A percentile compares a stretch with the other conserved stretches of the same genome.
Evolutionary conservation across 2,113 vertebrate species (phyloP).

Genomic region (Oryzias celebensis): DNA sequence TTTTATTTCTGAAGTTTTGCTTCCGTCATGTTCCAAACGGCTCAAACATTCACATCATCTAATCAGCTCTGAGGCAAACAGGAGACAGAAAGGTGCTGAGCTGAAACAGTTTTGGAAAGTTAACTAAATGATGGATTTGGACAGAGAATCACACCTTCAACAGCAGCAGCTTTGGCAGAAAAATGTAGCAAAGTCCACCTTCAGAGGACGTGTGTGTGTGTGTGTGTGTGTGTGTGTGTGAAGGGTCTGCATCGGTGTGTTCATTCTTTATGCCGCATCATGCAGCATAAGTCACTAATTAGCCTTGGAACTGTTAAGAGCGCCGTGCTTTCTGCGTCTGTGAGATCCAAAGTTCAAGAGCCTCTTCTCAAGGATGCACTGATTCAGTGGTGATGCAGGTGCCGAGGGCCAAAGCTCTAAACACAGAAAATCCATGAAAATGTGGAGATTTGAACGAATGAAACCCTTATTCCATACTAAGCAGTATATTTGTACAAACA

Average conservation of each 20-base stretch:
- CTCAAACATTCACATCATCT: conserved; percentile 28
- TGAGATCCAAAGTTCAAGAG: conserved; percentile 17
- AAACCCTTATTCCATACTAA: no score
- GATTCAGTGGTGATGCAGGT: conserved; percentile 53
- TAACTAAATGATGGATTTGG: conserved; percentile 15
- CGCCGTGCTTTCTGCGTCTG: conserved; percentile 53
- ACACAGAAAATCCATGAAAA: not conserved
- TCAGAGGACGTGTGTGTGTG: not conserved
- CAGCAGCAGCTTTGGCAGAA: conserved; percentile 7
- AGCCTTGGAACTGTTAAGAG: conserved; percentile 53
- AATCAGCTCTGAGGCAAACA: conserved; percentile 3
- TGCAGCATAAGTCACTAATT: conserved; percentile 54
- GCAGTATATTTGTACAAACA: not conserved
- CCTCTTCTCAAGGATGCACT: conserved; percentile 29
- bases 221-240: not conserved
- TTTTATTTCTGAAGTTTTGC: no score
- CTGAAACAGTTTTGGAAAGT: conserved; percentile 17
- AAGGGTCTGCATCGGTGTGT: conserved; percentile 1
- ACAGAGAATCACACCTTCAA: not conserved
- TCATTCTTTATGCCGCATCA: conserved; percentile 20
- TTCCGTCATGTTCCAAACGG: no score
- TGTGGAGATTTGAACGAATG: not conserved
- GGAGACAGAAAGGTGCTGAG: conserved; percentile 28
- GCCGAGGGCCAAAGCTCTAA: conserved; percentile 8
- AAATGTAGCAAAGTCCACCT: conserved; percentile 5